Evolutionary conservation across 2,797 vertebrate species (phyloP).

Genomic region (Hippoglossus hippoglossus): DNA sequence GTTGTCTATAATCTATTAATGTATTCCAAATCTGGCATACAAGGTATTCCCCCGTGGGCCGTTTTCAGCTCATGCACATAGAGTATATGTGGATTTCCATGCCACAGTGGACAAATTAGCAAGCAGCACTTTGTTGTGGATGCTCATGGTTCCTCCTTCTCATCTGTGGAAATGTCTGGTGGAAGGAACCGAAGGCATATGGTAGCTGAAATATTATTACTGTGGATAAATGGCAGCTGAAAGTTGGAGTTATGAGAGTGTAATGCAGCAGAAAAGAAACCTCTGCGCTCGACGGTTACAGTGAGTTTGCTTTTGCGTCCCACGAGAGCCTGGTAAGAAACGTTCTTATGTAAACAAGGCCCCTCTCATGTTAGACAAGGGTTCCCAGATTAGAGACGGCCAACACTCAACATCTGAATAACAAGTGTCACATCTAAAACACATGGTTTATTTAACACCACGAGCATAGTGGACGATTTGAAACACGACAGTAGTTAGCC

Average conservation of each 20-base stretch:
- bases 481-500: conserved; percentile 35
- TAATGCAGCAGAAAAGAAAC: conserved; percentile 52
- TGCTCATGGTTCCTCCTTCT: conserved; percentile 56
- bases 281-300: conserved; percentile 39
- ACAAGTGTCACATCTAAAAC: conserved; percentile 54
- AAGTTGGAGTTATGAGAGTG: conserved; percentile 49
- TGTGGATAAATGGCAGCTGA: conserved; percentile 57
- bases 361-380: conserved; percentile 59
- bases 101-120: conserved; percentile 72
- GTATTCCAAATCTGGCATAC: conserved; percentile 60
- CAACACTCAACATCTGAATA: conserved; percentile 53
- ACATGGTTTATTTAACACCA: conserved; percentile 59
- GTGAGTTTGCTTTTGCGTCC: conserved; percentile 47
- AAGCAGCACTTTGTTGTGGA: conserved; percentile 71
- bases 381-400: conserved; percentile 54
- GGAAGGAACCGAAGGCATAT: conserved; percentile 51
- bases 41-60: conserved; percentile 52
- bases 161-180: conserved; percentile 62
- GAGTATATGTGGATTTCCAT: conserved; percentile 55
- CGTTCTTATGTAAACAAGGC: conserved; percentile 44
- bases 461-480: conserved; percentile 15
- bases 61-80: conserved; percentile 65
- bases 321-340: conserved; percentile 45
- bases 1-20: conserved; percentile 60
- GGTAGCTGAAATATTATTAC: conserved; percentile 61